phyloP scores from a whole-genome alignment of 2,888 invertebrate genomes.

The Sepiola atlantica region DNA sequence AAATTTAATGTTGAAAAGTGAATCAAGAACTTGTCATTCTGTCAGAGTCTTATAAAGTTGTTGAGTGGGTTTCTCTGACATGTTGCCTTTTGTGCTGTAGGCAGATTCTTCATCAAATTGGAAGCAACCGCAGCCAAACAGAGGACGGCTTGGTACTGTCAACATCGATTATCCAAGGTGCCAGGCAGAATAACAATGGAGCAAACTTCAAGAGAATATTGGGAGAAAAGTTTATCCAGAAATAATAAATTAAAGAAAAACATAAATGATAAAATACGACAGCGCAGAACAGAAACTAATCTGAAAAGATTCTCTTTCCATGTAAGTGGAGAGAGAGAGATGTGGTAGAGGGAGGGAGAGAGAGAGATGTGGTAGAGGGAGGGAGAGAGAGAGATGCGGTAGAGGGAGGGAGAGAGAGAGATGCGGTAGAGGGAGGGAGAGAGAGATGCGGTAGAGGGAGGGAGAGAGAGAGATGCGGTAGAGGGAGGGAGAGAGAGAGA shows the following conservation, averaged over 20 bases:
- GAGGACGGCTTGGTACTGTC: not conserved
- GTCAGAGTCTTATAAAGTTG: not conserved
- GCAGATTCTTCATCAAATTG: not conserved
- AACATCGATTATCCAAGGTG: not conserved
- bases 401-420: not conserved
- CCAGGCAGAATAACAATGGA: not conserved
- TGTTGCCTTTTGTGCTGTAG: not conserved
- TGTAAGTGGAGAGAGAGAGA: not conserved
- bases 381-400: not conserved
- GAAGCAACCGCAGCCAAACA: not conserved
- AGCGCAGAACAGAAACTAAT: not conserved
- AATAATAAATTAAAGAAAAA: not conserved
- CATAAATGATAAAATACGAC: not conserved
- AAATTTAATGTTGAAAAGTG: not conserved
- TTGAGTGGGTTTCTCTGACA: not conserved
- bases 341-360: not conserved
- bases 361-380: not conserved
- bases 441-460: accelerated
- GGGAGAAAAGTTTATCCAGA: not conserved
- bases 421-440: too few species aligned
- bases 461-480: not conserved
- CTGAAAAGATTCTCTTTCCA: not conserved
- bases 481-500: not conserved
- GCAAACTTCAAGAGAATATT: not conserved
- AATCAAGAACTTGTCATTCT: not conserved